Percentiles rank a stretch among this genome's conserved stretches.
phyloP scores from a whole-genome alignment of 2,113 vertebrate species.

The Penelope pileata region DNA sequence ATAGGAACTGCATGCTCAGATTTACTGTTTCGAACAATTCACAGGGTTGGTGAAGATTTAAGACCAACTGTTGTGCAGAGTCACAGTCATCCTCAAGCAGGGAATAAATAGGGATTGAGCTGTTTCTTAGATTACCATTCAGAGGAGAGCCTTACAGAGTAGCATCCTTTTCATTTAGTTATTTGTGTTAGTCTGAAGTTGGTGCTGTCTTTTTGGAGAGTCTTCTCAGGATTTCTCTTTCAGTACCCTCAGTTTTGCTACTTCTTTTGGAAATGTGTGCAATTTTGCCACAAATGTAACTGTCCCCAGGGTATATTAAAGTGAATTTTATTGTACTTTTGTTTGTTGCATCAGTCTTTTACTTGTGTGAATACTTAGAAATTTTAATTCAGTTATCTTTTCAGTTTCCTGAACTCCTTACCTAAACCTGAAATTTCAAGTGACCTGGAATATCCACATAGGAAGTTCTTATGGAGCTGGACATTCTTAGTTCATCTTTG shows the following conservation, averaged over 20 bases:
- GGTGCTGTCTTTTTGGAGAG: background rate
- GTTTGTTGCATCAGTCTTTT: background rate
- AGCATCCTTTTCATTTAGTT: background rate
- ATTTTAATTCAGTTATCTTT: background rate
- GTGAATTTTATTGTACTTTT: background rate
- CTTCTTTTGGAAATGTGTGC: background rate
- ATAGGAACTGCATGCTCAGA: background rate
- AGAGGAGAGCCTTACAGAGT: background rate
- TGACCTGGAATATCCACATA: background rate
- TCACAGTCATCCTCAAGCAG: background rate
- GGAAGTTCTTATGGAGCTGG: background rate
- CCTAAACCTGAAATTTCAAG: background rate
- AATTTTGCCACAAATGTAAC: background rate
- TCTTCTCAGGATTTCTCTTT: background rate
- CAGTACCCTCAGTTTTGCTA: background rate
- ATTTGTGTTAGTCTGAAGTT: background rate
- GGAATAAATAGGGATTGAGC: background rate
- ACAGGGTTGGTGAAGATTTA: background rate
- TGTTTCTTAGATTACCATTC: background rate
- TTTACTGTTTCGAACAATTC: background rate
- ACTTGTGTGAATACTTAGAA: background rate
- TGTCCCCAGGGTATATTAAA: background rate
- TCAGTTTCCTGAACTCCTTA: background rate
- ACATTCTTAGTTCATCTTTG: background rate
- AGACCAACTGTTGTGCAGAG: background rate